Conservation (phyloP, 2,797 vertebrate genomes). For the Danio jaintianensis region DNA sequence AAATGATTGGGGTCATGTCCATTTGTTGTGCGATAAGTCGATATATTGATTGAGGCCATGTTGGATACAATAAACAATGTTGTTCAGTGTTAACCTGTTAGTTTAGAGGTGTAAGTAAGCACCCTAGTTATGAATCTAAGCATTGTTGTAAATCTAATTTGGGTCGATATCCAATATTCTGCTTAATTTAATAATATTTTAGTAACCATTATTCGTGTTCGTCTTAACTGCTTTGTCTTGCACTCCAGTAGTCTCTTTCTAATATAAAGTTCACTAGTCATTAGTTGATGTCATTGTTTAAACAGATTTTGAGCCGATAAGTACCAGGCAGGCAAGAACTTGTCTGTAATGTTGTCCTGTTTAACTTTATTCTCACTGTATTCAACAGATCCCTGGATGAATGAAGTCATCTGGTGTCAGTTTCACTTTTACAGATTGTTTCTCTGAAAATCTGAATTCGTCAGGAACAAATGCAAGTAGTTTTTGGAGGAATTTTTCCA, state of each 20-base stretch:
- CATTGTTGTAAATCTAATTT: neutral
- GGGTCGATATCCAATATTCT: too few relatives aligned
- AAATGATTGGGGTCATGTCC: too few relatives aligned
- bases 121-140: neutral
- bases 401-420: neutral
- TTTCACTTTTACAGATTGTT: neutral
- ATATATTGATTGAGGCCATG: too few relatives aligned
- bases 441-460: neutral
- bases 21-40: too few relatives aligned
- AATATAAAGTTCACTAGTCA: constrained; percentile 1
- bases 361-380: neutral
- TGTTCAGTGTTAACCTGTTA: neutral
- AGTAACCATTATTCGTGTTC: neutral
- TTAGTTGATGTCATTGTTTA: neutral
- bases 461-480: neutral
- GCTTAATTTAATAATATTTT: neutral
- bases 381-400: neutral
- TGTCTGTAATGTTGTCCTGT: neutral
- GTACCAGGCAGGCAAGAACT: neutral
- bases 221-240: neutral
- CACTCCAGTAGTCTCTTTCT: neutral
- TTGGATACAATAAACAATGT: too few relatives aligned
- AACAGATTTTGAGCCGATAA: neutral
- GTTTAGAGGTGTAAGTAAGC: neutral
- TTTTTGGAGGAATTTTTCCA: constrained; percentile 9